Percentiles rank a stretch among this genome's conserved stretches.
Evolutionary conservation across 1,140 invertebrate genomes (phyloP).

Genomic region (Rhizoglyphus robini): DNA sequence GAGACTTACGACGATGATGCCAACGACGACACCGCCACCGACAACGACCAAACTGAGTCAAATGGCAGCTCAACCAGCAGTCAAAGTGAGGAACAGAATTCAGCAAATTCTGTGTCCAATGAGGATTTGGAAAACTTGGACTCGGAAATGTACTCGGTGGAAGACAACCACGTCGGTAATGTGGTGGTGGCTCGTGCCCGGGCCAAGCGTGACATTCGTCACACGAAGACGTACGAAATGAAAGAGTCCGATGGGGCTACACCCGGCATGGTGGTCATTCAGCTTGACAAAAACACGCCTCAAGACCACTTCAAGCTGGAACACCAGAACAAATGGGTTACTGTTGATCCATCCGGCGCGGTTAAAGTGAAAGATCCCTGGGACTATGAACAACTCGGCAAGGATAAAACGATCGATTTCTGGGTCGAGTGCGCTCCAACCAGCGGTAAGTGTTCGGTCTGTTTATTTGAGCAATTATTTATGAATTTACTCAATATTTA

Average conservation of each 20-base stretch:
- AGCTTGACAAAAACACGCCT: constrained; percentile 77
- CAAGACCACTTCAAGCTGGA: constrained; percentile 85
- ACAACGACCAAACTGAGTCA: not conserved
- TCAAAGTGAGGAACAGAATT: constrained; percentile 63
- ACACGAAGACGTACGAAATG: constrained; percentile 80
- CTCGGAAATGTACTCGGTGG: not conserved
- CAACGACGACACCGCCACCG: not conserved
- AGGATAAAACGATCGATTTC: constrained; percentile 88
- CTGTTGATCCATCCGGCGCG: constrained; percentile 73
- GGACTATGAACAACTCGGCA: constrained; percentile 89
- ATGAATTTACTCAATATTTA: not conserved
- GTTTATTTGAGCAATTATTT: not conserved
- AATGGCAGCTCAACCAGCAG: constrained; percentile 57
- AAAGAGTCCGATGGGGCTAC: constrained; percentile 75
- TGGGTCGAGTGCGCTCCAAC: constrained; percentile 48
- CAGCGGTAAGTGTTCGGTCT: not conserved
- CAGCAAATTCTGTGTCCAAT: constrained; percentile 51
- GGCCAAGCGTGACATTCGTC: constrained; percentile 55
- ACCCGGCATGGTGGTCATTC: constrained; percentile 72
- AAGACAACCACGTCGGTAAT: not conserved
- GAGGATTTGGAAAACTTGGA: constrained; percentile 15
- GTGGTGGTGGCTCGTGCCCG: not conserved
- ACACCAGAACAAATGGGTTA: constrained; percentile 67
- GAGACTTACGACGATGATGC: not conserved
- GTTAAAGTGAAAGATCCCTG: constrained; percentile 87